Evolutionary conservation across 2,113 vertebrate genomes (phyloP).

Genomic region (Centropristis striata): DNA sequence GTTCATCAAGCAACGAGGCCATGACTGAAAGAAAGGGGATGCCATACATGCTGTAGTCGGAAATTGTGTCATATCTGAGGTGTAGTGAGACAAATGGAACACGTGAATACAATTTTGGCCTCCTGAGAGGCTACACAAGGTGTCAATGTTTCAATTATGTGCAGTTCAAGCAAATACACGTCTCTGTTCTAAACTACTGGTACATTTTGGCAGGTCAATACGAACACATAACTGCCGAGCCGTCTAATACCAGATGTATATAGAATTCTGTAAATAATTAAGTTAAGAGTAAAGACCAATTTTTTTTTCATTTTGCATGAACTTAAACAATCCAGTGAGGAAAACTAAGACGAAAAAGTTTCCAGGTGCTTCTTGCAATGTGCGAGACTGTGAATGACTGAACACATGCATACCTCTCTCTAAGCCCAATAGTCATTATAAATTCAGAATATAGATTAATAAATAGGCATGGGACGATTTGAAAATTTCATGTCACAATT

Average conservation of each 20-base stretch:
- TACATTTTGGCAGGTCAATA: neutral
- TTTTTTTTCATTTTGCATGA: neutral
- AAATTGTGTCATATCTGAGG: constrained; percentile 44
- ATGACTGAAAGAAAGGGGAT: constrained; percentile 65
- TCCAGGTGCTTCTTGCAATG: neutral
- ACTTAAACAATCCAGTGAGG: constrained; percentile 11
- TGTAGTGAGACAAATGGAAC: constrained; percentile 18
- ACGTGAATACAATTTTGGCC: constrained; percentile 1
- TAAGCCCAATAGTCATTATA: neutral
- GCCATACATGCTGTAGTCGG: constrained; percentile 69
- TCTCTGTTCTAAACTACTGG: neutral
- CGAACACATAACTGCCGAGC: neutral
- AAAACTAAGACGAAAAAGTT: neutral
- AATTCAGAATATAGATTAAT: neutral
- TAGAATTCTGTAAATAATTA: neutral
- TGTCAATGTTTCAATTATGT: constrained; percentile 2
- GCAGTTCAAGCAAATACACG: neutral
- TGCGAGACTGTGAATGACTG: constrained; percentile 9
- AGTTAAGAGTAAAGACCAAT: neutral
- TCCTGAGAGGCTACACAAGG: constrained; percentile 4
- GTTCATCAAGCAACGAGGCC: constrained; percentile 71
- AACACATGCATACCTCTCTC: constrained; percentile 9
- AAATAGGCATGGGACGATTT: too few relatives aligned
- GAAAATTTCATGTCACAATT: too few relatives aligned
- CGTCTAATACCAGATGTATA: neutral